Evolutionary conservation across 2,797 vertebrate genomes (phyloP).

Genomic region (Pangasius krempfi): DNA sequence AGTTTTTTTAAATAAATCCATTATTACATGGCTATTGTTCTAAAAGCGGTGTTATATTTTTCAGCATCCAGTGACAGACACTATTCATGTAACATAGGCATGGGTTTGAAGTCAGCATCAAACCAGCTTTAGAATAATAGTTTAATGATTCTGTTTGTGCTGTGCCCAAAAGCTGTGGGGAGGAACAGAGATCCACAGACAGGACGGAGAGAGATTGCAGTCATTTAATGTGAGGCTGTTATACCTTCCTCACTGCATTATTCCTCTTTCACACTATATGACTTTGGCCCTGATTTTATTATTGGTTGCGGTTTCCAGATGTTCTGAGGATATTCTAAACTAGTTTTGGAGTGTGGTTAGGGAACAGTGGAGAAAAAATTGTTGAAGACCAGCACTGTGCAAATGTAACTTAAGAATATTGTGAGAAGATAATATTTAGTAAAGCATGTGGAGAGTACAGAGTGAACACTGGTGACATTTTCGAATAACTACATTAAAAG

Average conservation of each 20-base stretch:
- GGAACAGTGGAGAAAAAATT: neutral
- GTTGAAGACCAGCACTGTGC: neutral
- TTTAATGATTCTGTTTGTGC: slow-evolving; percentile 30
- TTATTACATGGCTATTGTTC: neutral
- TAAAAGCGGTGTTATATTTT: neutral
- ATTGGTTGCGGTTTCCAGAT: slow-evolving; percentile 14
- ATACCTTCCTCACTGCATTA: neutral
- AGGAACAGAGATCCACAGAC: neutral
- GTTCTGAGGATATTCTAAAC: slow-evolving; percentile 3
- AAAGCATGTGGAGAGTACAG: neutral
- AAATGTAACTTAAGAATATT: neutral
- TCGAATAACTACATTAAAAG: neutral
- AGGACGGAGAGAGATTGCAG: neutral
- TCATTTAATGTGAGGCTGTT: neutral
- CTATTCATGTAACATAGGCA: neutral
- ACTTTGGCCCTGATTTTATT: slow-evolving; percentile 3
- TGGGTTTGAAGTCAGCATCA: slow-evolving; percentile 20
- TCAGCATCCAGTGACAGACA: neutral
- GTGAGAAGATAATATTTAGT: neutral
- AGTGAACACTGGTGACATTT: neutral
- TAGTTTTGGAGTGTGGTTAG: neutral
- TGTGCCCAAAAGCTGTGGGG: slow-evolving; percentile 4
- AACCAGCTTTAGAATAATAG: slow-evolving; percentile 15
- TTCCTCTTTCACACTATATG: neutral
- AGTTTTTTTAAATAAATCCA: neutral